Percentiles rank a stretch among this genome's conserved stretches.
Evolutionary conservation across 2,797 vertebrate genomes (phyloP).

Genomic region (Halcyon badia): DNA sequence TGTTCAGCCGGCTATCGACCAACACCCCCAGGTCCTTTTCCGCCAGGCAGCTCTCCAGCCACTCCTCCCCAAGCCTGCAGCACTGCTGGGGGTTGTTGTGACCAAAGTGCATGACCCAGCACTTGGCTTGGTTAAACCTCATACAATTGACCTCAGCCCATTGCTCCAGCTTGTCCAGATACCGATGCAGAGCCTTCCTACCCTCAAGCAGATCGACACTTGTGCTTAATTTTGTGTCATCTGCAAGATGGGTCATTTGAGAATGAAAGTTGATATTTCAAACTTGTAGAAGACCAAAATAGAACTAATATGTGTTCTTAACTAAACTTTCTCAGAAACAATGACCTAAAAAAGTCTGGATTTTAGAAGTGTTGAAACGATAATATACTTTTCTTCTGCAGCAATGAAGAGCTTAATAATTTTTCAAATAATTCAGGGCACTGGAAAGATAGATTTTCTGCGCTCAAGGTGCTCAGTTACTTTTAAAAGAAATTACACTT

Average conservation of each 20-base stretch:
- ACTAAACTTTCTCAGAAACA: neutral
- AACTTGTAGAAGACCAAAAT: neutral
- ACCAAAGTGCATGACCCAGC: too few species aligned
- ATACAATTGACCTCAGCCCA: too few species aligned
- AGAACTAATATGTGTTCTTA: neutral
- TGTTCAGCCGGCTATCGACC: too few species aligned
- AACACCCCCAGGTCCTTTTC: too few species aligned
- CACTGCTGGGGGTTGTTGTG: too few species aligned
- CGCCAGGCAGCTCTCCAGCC: too few species aligned
- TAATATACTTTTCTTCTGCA: neutral
- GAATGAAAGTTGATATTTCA: neutral
- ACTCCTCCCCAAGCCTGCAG: too few species aligned
- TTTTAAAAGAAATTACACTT: slow-evolving; percentile 1
- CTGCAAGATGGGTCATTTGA: neutral
- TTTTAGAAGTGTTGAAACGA: neutral
- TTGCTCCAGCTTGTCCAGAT: too few species aligned
- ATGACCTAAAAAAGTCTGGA: neutral
- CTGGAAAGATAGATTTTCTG: slow-evolving; percentile 8
- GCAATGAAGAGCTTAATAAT: slow-evolving; percentile 3
- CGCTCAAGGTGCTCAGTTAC: neutral
- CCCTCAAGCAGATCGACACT: too few species aligned
- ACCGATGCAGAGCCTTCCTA: too few species aligned
- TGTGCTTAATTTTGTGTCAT: too few species aligned
- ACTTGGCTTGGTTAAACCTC: too few species aligned
- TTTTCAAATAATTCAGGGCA: neutral